Evolutionary conservation across 2,888 invertebrate species (phyloP).

Genomic region (Acrobasis consociella): DNA sequence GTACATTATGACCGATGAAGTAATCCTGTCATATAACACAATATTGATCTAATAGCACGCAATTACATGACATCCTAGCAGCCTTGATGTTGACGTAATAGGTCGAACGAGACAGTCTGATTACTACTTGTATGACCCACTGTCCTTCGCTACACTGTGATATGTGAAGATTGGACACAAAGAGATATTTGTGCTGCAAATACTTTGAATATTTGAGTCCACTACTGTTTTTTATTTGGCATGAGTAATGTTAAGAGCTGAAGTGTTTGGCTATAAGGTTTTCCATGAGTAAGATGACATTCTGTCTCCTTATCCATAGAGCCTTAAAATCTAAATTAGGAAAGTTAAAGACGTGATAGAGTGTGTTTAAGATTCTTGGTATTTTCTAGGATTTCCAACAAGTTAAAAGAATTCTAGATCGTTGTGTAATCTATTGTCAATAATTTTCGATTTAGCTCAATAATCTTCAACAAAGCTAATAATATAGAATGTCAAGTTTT

Average conservation of each 20-base stretch:
- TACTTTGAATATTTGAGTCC: neutral
- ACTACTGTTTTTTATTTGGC: neutral
- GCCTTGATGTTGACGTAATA: neutral
- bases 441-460: too few relatives aligned
- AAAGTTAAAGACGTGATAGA: too few relatives aligned
- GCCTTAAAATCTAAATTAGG: too few relatives aligned
- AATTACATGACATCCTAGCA: neutral
- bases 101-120: neutral
- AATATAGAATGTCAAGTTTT: too few relatives aligned
- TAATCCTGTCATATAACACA: neutral
- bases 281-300: too few relatives aligned
- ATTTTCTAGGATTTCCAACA: too few relatives aligned
- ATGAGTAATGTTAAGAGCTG: neutral
- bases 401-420: too few relatives aligned
- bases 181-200: neutral
- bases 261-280: too few relatives aligned
- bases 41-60: neutral
- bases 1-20: neutral
- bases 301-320: too few relatives aligned
- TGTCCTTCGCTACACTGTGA: neutral
- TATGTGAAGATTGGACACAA: neutral
- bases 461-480: too few relatives aligned
- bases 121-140: constrained; percentile 6
- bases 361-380: too few relatives aligned
- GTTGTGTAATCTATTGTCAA: too few relatives aligned